Evolutionary conservation across 1,140 invertebrate genomes (phyloP), one percentile per base, ranked within the genome.

Genomic region (Aethina tumida): DNA sequence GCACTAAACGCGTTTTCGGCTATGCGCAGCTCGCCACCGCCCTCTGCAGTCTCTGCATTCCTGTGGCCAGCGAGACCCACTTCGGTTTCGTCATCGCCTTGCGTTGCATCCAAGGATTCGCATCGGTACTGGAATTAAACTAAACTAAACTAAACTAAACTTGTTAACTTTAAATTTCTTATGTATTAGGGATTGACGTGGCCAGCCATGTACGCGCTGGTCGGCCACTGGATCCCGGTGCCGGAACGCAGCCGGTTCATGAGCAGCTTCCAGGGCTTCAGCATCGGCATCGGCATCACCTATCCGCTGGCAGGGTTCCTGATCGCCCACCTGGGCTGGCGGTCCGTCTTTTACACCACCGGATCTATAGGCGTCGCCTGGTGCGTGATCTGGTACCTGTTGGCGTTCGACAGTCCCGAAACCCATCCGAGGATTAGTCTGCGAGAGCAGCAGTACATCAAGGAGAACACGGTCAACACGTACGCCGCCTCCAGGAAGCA

Each of bases 161-260:
- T 5, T 33, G 13, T 33, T n/a, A n/a, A n/a, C n/a, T n/a, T n/a
- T n/a, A n/a, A n/a, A n/a, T n/a, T n/a, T n/a, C n/a, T 15, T 20
- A 18, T 13, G 27, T 56, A 66, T 35, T 50, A 84, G 81, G 85
- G 86, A 29, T 67, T 90, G 18, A 87, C 84, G 2, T 90, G 84
- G 75, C 85, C 86, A 17, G 79, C 84, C 1, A 88, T 88, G 75
- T 86, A 88, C 59, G 79, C 81, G 9, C 70, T 87, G 24, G 81
- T 87, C 47, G 79, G 81, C n/a, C 75, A 79, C 47, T 90, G 86
- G 85, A 84, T 86, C 37, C 86, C 85, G 9, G 70, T 79, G 2
- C 65, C 72, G 12, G 85, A 89, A 61, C 69, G 82, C 30, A 84
- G 77, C 17, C 65, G 77, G 36, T 79, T 84, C 54, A 81, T 83